phyloP scores from a whole-genome alignment of 2,113 vertebrate genomes.

The Tenrec ecaudatus region DNA sequence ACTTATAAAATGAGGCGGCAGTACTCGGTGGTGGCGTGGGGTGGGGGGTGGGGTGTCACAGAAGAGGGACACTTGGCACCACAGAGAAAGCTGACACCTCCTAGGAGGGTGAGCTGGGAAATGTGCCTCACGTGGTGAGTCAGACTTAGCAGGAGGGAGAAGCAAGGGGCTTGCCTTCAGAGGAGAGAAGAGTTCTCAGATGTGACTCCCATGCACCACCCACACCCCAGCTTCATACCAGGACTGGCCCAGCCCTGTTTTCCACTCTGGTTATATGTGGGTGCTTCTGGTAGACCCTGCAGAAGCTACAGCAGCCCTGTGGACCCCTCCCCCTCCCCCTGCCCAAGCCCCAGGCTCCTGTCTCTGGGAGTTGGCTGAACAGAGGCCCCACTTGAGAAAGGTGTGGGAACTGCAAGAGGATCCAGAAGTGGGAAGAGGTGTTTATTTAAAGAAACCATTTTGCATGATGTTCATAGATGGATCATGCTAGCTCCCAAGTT shows the following conservation, averaged over 20 bases:
- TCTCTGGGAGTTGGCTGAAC: not conserved
- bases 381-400: not conserved
- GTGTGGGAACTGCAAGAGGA: not conserved
- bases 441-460: not conserved
- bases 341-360: not conserved
- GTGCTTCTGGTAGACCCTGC: rapidly evolving
- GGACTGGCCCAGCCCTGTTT: not conserved
- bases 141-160: not conserved
- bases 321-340: not conserved
- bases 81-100: not conserved
- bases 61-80: not conserved
- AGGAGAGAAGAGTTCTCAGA: not conserved
- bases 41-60: not conserved
- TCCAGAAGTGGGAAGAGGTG: not conserved
- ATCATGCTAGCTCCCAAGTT: not conserved
- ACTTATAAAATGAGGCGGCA: too few species aligned
- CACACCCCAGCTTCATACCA: not conserved
- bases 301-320: not conserved
- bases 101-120: not conserved
- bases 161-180: not conserved
- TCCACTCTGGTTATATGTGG: not conserved
- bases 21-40: too few species aligned
- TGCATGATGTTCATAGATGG: not conserved
- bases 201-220: too few species aligned
- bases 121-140: not conserved